Base-by-base conservation (phyloP, 37 sponge, comb jelly and placozoan species). In the Spongilla lacustris region DNA sequence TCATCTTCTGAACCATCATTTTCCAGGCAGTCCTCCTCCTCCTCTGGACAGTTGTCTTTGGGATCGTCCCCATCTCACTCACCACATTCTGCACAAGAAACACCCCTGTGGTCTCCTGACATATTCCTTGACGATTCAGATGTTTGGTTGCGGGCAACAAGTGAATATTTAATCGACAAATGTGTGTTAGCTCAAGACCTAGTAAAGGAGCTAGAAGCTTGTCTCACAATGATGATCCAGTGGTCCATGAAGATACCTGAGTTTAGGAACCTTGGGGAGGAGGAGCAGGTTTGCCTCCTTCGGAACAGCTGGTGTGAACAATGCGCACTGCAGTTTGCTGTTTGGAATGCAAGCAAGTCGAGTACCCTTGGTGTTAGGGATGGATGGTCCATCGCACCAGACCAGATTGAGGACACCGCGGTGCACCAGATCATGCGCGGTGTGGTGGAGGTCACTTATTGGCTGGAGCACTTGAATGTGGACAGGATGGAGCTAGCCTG, bases 181-280 rank as follows among this genome's bases (percentile, higher is more conserved):
- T 36, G 82, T 36, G n/a, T 37, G 12, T 4, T 8, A 37, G 82
- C 67, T 19, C 69, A 78, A 66, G 79, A 78, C 28, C 22, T 78
- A 22, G 41, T 78, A 50, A 66, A 38, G 19, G 79, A 50, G 41
- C 84, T 91, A 37, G 78, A 83, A 26, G 67, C 83, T 2, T 91
- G 87, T 75, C 78, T 94, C 19, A 37, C 82, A 22, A 74, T 48
- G n/a, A 71, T 91, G 24, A 91, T 94, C 10, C 91, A 91, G 34
- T 94, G 95, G 95, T 84, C 91, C 12, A 94, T 91, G 85, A 35
- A 75, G 5, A 74, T 94, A 33, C 95, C 91, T 25, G 73, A 74
- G 31, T 94, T 94, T 83, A 75, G 80, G 21, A 19, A 30, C 24
- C 78, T 94, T 12, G 35, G 75, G 22, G 49, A 88, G n/a, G 89